Evolutionary conservation across 2,797 vertebrate species (phyloP).

Genomic region (Myotis daubentonii): DNA sequence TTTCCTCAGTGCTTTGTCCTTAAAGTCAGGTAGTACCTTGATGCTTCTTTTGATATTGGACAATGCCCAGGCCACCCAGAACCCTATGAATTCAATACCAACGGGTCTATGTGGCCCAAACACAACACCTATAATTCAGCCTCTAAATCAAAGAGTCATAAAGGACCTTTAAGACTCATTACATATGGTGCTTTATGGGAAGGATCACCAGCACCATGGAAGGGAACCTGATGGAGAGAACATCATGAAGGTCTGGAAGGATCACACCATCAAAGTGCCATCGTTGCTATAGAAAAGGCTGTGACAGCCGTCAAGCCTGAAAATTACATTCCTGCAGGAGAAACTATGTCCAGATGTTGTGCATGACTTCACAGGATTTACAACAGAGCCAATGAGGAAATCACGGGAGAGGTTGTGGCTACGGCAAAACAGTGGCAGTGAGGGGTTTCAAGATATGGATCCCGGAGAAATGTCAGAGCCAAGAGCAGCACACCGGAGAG

Average conservation of each 20-base stretch:
- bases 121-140: background rate
- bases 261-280: background rate
- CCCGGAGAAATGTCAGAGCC: background rate
- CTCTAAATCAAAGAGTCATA: background rate
- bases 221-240: background rate
- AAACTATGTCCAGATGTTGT: background rate
- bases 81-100: background rate
- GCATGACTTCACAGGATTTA: background rate
- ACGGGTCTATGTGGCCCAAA: background rate
- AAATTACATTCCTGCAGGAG: background rate
- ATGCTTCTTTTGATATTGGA: background rate
- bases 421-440: background rate
- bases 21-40: background rate
- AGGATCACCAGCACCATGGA: background rate
- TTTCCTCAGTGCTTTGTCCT: background rate
- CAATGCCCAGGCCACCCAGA: background rate
- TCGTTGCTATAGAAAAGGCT: background rate
- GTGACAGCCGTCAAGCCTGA: background rate
- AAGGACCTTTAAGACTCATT: background rate
- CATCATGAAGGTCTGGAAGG: background rate
- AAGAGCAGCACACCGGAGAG: background rate
- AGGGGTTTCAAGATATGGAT: background rate
- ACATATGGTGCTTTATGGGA: background rate
- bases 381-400: background rate
- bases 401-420: background rate